Evolutionary conservation across 1,140 invertebrate species (phyloP), one percentile per base, ranked within the genome.

Genomic region (Aphis craccivora): DNA sequence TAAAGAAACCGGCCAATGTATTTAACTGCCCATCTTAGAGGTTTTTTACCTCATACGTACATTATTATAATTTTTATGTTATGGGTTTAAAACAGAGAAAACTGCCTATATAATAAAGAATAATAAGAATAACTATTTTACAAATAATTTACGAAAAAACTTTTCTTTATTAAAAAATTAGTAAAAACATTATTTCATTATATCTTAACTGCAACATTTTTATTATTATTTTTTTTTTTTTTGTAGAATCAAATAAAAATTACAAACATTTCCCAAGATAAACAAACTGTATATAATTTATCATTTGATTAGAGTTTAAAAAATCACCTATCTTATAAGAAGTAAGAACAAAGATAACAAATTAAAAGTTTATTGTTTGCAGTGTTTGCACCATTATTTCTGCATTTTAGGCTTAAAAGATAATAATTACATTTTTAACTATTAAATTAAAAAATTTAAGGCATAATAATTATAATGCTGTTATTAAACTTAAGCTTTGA

Each of bases 261-360:
- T 30, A 67, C 25, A 30, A n/a, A 76, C 18, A 76, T n/a, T n/a
- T 18, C n/a, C 1, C 18, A 14, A 35, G 30, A 14, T 76, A 20
- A 76, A 76, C n/a, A n/a, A 76, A 76, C 60, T 76, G 55, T 67
- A 76, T 14, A 76, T 76, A n/a, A 76, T 76, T 76, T 67, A n/a
- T 67, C 60, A 67, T 14, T 30, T n/a, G 60, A n/a, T 67, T 67
- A 67, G 25, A 25, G 60, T 67, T 35, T 76, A 76, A 76, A 76
- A 1, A n/a, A 76, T 76, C 14, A n/a, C 60, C 60, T n/a, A n/a
- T 76, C n/a, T 76, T 76, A 4, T 76, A n/a, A 6, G 0, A 76
- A 76, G n/a, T 18, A 67, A 67, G 60, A 76, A n/a, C 30, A 76
- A 76, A 76, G 60, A 83, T 83, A 37, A 81, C n/a, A 76, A 76